These are phyloP conservation scores for Caenorhabditis doughertyi DNA, from an alignment of 2,888 invertebrate genomes.

Conservation along the genomic window DNA sequence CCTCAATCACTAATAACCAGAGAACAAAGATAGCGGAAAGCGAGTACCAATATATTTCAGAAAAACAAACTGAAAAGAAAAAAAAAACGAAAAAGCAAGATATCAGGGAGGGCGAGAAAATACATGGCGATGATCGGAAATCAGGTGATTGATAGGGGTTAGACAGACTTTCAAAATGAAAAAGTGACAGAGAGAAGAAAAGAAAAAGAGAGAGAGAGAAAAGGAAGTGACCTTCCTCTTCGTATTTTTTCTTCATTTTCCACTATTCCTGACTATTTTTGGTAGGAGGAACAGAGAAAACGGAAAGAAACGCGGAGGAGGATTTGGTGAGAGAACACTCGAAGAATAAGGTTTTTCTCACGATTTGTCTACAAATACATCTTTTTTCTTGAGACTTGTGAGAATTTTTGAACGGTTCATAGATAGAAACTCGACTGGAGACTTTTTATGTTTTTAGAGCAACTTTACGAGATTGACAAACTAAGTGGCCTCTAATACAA, in stretches of 20 bases:
- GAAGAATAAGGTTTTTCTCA: conserved; percentile 41
- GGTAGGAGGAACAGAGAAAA: conserved; percentile 34
- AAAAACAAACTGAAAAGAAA: conserved; percentile 23
- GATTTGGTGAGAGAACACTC: conserved; percentile 36
- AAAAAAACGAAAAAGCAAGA: conserved; percentile 3
- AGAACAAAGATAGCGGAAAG: conserved; percentile 21
- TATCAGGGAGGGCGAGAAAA: conserved; percentile 35
- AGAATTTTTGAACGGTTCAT: conserved; percentile 18
- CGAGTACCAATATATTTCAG: neutral
- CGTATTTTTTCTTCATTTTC: conserved; percentile 16
- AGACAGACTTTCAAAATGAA: conserved; percentile 7
- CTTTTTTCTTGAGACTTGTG: neutral
- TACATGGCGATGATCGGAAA: conserved; percentile 55
- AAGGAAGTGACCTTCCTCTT: conserved; percentile 31
- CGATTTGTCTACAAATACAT: conserved; percentile 42
- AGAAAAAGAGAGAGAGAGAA: conserved; percentile 12
- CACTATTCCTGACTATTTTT: conserved; percentile 29
- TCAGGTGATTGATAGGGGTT: conserved; percentile 54
- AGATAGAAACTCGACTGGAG: too few relatives aligned
- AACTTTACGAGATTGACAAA: too few relatives aligned
- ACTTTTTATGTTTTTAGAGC: too few relatives aligned
- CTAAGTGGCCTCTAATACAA: too few relatives aligned
- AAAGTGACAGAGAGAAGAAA: too few relatives aligned
- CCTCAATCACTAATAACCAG: conserved; percentile 5
- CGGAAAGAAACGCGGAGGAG: conserved; percentile 13